Base-by-base conservation (phyloP, 2,797 vertebrate genomes). In the Gorsachius magnificus region DNA sequence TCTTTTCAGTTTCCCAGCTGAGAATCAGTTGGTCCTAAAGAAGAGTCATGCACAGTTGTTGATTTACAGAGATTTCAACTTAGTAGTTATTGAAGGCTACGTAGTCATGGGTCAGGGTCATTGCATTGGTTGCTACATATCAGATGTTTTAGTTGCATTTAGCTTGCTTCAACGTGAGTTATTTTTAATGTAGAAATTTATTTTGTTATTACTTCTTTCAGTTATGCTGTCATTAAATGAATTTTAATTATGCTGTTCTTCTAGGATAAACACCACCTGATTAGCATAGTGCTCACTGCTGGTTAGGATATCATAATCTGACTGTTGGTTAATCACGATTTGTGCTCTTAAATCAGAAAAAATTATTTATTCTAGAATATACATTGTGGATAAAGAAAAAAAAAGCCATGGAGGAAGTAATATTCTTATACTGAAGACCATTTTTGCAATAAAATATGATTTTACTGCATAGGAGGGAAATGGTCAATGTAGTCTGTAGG, bases 101-200 rank as follows among this genome's bases (percentile, higher is more conserved):
- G 50, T 35, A 53, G 29, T 64, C 28, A n/a, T 33, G 17, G 68
- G 8, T 48, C 29, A 29, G 38, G 71, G 29, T 83, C 45, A 16
- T 33, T 79, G 66, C 75, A 29, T 70, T 21, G 53, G 64, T 87
- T 93, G 74, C 65, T 82, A n/a, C 18, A 4, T 61, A 31, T 65
- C 48, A 65, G 77, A 70, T 85, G n/a, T 46, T 92, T 95, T 60
- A 83, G 65, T 85, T 96, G 16, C 35, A 75, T 86, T 95, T 96
- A 93, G 26, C 65, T 88, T 91, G 60, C 63, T 64, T 87, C 84
- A 83, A 5, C 21, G 26, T 81, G 78, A 84, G 54, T 84, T 95
- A 89, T 76, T 93, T 93, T 90, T 58, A 83, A 41, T 87, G 90
- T 75, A 46, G 75, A 51, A 41, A 71, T 74, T n/a, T 91, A 35